Evolutionary conservation across 1,140 invertebrate genomes (phyloP).

Genomic region (Pseudomyrmex gracilis): DNA sequence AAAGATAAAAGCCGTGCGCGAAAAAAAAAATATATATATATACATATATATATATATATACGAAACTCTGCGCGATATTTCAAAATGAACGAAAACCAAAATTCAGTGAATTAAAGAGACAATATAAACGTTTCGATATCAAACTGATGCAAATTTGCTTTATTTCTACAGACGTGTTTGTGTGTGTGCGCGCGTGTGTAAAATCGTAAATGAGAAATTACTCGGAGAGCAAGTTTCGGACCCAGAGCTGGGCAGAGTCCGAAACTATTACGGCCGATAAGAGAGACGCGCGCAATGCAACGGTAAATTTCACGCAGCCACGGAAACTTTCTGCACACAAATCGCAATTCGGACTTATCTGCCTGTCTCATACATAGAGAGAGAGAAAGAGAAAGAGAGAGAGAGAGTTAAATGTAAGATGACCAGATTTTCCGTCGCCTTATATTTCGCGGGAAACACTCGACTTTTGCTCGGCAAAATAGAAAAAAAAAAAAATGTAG

Average conservation of each 20-base stretch:
- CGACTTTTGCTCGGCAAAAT: no score
- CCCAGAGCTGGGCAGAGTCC: neutral
- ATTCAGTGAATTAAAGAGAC: neutral
- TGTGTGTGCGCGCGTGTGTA: neutral
- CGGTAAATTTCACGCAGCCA: conserved; percentile 15
- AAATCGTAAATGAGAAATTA: conserved; percentile 22
- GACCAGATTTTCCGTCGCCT: no score
- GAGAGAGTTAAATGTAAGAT: no score
- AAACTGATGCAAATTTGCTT: neutral
- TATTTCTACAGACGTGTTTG: no score
- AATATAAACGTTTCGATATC: neutral
- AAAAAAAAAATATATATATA: neutral
- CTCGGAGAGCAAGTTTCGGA: neutral
- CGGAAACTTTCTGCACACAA: conserved; percentile 8
- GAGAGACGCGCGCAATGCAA: conserved; percentile 21
- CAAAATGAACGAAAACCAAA: neutral
- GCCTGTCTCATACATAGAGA: neutral
- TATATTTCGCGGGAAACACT: no score
- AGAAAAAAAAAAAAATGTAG: no score
- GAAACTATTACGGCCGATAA: conserved; percentile 31
- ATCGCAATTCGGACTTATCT: conserved; percentile 6
- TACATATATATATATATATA: neutral
- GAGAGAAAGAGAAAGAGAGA: no score
- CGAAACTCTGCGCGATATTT: neutral
- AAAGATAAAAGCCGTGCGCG: neutral